These are phyloP conservation scores for Gari tellinella DNA, from an alignment of 2,888 invertebrate species.

Conservation along the genomic window DNA sequence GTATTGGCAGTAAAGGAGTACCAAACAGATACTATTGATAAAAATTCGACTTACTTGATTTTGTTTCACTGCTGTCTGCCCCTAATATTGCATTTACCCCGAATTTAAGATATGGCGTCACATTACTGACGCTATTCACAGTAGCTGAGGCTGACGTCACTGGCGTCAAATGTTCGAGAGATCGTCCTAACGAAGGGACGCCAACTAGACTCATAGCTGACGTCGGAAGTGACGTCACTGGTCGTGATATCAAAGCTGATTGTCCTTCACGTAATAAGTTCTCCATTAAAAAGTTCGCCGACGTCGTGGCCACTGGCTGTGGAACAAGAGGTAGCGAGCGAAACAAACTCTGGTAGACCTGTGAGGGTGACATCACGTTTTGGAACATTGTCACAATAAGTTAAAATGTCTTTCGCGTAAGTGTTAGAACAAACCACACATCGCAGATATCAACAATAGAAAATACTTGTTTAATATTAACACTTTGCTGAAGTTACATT, in stretches of 20 bases:
- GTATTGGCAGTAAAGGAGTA: too few species aligned
- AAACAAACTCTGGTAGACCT: constrained; percentile 80
- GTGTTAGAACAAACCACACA: too few species aligned
- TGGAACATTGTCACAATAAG: constrained; percentile 70
- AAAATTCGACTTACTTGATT: constrained; percentile 61
- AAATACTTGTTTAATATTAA: too few species aligned
- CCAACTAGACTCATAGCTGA: constrained; percentile 42
- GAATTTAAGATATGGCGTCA: constrained; percentile 79
- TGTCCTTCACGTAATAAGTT: constrained; percentile 77
- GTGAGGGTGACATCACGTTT: constrained; percentile 78
- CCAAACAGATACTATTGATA: too few species aligned
- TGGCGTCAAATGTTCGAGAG: constrained; percentile 46
- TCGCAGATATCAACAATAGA: too few species aligned
- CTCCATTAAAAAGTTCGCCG: constrained; percentile 78
- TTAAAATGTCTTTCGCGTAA: too few species aligned
- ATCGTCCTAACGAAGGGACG: constrained; percentile 36
- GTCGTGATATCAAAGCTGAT: constrained; percentile 63
- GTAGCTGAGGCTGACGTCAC: constrained; percentile 48
- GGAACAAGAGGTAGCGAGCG: constrained; percentile 68
- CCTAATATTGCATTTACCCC: constrained; percentile 81
- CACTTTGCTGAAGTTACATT: too few species aligned
- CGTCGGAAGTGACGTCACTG: constrained; percentile 45
- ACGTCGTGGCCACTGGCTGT: constrained; percentile 57
- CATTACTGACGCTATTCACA: constrained; percentile 46
- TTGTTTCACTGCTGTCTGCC: constrained; percentile 65